Base-by-base conservation (phyloP, 2,113 vertebrate genomes). In the Sprattus sprattus region DNA sequence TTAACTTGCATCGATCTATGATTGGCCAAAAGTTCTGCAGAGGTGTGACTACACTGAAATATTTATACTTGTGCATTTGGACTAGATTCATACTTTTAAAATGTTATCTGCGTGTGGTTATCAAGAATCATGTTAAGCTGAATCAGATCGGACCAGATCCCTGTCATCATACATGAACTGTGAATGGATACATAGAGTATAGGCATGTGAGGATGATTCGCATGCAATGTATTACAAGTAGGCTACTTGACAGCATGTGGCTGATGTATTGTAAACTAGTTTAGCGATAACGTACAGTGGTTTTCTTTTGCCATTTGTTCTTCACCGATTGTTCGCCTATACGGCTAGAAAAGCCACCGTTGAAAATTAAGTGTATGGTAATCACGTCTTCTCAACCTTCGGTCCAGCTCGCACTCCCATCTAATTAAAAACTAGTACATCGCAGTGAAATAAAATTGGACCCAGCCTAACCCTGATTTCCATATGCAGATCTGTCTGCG, bases 401-500 rank as follows among this genome's bases (percentile, higher is more conserved):
- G 20, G 28, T 85, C 13, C 82, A 54, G n/a, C 81, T 85, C 83
- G 64, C 71, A 81, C 94, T 91, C 93, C 91, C 89, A 86, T 92
- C 93, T 94, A 95, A 95, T 95, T 94, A 95, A 95, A 93, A 94
- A 95, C 87, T 91, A 95, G 95, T 93, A 94, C 94, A 94, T 95
- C 92, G 92, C 94, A 94, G 94, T 96, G 95, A 96, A 96, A 95
- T 95, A 93, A 95, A 95, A 97, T 94, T 96, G 95, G 94, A 96
- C 95, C 94, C 95, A 94, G 94, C 93, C 95, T 96, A 97, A 96
- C 95, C 95, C 95, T 96, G 91, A 98, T 99, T 98, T 97, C 97
- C 97, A 99, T 99, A 97, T 99, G 97, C 97, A 98, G 97, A 98
- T 98, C 95, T 95, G 94, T 96, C 95, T 96, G 94, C 95, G 94